Evolutionary conservation across 2,888 invertebrate species (phyloP).

Genomic region (Brachynemurus nebulosus): DNA sequence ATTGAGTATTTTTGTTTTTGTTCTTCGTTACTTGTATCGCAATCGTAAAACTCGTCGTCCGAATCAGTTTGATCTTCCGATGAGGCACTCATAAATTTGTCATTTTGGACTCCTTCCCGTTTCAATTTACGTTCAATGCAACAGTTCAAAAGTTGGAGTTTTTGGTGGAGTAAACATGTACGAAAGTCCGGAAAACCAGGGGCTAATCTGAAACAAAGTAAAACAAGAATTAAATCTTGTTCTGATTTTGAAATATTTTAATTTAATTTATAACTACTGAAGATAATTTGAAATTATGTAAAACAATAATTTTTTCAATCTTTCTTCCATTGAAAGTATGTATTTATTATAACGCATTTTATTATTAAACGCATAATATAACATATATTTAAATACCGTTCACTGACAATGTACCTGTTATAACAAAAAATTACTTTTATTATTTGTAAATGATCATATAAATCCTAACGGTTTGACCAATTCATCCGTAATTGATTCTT

Average conservation of each 20-base stretch:
- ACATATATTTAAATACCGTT: no score
- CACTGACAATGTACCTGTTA: no score
- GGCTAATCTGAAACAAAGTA: conserved; percentile 49
- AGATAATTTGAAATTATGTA: no score
- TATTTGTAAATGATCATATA: no score
- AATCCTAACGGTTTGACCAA: no score
- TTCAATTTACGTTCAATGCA: conserved; percentile 52
- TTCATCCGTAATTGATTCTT: no score
- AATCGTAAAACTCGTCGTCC: conserved; percentile 74
- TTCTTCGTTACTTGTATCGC: conserved; percentile 43
- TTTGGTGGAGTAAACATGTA: conserved; percentile 86
- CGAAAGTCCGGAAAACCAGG: conserved; percentile 74
- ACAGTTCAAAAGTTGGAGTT: conserved; percentile 76
- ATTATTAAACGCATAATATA: no score
- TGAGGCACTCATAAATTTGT: conserved; percentile 23
- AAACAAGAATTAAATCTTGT: neutral
- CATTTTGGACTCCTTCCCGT: conserved; percentile 32
- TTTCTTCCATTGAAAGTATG: no score
- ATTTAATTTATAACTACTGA: no score
- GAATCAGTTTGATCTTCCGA: conserved; percentile 34
- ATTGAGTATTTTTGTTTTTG: conserved; percentile 34
- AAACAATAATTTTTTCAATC: no score
- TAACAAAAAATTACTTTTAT: no score
- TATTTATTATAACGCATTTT: no score
- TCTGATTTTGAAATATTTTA: neutral